Evolutionary conservation across 2,113 vertebrate genomes (phyloP).

Genomic region (Corythornis cristatus): DNA sequence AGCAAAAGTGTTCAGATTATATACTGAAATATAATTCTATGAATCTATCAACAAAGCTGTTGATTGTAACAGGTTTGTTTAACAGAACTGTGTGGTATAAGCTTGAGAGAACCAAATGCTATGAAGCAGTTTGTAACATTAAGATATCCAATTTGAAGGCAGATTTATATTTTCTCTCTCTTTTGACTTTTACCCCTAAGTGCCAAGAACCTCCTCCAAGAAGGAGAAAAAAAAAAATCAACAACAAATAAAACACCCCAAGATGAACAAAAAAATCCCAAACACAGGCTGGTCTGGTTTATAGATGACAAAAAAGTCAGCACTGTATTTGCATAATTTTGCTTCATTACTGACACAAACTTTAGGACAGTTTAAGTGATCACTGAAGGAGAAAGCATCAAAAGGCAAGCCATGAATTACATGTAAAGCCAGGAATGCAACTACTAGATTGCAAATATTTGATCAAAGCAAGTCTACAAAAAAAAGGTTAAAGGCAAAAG

Average conservation of each 20-base stretch:
- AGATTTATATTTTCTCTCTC: neutral
- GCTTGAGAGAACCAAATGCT: neutral
- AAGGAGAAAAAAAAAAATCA: neutral
- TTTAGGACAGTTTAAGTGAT: neutral
- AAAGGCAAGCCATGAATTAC: neutral
- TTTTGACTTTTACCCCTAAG: neutral
- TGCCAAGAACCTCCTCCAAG: neutral
- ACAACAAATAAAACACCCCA: neutral
- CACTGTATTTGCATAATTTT: neutral
- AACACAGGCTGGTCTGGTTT: neutral
- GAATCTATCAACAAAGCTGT: neutral
- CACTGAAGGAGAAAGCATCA: neutral
- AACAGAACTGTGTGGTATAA: neutral
- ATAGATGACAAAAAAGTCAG: neutral
- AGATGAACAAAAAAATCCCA: neutral
- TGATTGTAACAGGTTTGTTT: neutral
- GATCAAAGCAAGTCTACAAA: neutral
- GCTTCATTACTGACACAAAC: neutral
- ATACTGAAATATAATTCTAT: neutral
- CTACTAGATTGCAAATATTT: neutral
- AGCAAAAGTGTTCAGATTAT: neutral
- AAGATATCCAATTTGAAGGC: neutral
- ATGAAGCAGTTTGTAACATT: neutral
- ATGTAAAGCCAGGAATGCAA: neutral
- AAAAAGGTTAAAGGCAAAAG: neutral